Evolutionary conservation across 2,888 invertebrate genomes (phyloP).

Genomic region (Ptilodon capucinus): DNA sequence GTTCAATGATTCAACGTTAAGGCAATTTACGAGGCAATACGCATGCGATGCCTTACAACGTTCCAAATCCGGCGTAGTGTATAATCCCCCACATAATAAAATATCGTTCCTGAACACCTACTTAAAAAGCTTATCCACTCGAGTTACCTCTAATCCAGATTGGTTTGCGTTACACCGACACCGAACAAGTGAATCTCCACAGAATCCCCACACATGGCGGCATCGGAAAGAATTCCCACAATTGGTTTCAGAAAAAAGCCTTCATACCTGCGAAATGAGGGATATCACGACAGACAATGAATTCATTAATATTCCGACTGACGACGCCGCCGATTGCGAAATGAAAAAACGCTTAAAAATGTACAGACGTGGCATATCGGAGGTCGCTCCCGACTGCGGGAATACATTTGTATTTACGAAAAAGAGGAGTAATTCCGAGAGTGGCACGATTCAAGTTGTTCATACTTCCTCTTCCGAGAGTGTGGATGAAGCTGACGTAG

Average conservation of each 20-base stretch:
- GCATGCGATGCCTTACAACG: slow-evolving; percentile 51
- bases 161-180: slow-evolving; percentile 64
- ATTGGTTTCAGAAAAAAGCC: slow-evolving; percentile 44
- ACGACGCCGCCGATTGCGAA: slow-evolving; percentile 71
- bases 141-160: slow-evolving; percentile 68
- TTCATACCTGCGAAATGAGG: slow-evolving; percentile 42
- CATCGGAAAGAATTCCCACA: slow-evolving; percentile 46
- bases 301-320: slow-evolving; percentile 67
- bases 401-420: slow-evolving; percentile 50
- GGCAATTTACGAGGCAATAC: slow-evolving; percentile 39
- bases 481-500: slow-evolving; percentile 77
- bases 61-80: slow-evolving; percentile 67
- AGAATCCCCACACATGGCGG: slow-evolving; percentile 41
- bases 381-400: slow-evolving; percentile 57
- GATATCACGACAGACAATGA: slow-evolving; percentile 66
- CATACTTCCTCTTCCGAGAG: slow-evolving; percentile 78
- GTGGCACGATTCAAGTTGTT: slow-evolving; percentile 50
- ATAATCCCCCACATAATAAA: slow-evolving; percentile 70
- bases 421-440: slow-evolving; percentile 67
- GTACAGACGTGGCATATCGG: slow-evolving; percentile 77
- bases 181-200: slow-evolving; percentile 52
- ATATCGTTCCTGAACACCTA: slow-evolving; percentile 78
- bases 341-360: slow-evolving; percentile 76
- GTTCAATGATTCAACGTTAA: slow-evolving; percentile 56
- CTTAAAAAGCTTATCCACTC: slow-evolving; percentile 74